Percentiles rank a stretch among this genome's conserved stretches.
These are phyloP conservation scores for Mimumesa dahlbomi DNA, from an alignment of 2,888 invertebrate species.

Conservation along the genomic window DNA sequence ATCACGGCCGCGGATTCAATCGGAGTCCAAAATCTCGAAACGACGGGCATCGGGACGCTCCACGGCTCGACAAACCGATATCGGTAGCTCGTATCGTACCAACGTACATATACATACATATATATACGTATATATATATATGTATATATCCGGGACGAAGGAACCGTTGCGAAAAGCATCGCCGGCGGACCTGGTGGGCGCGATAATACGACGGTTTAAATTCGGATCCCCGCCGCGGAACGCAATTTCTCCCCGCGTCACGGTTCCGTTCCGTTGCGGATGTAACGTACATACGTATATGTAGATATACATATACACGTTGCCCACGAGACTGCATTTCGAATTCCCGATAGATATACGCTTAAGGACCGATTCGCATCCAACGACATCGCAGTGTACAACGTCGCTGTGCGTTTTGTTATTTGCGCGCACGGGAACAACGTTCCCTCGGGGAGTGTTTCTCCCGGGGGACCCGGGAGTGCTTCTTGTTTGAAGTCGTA, in stretches of 20 bases:
- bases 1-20: background rate
- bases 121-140: background rate
- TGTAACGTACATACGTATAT: no score
- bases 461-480: no score
- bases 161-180: constrained; percentile 1
- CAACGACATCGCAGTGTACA: background rate
- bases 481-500: no score
- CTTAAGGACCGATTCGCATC: constrained; percentile 13
- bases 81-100: background rate
- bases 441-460: no score
- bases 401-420: no score
- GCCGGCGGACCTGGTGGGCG: background rate
- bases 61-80: constrained; percentile 6
- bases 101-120: no score
- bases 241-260: constrained; percentile 31
- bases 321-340: constrained; percentile 10
- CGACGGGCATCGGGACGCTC: background rate
- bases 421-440: no score
- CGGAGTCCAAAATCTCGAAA: background rate
- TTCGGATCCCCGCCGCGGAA: constrained; percentile 15
- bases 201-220: constrained; percentile 36
- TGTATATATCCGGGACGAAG: background rate
- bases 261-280: background rate
- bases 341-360: constrained; percentile 7
- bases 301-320: no score